Evolutionary conservation across 2,113 vertebrate species (phyloP).

Genomic region (Melanocharis versteri): DNA sequence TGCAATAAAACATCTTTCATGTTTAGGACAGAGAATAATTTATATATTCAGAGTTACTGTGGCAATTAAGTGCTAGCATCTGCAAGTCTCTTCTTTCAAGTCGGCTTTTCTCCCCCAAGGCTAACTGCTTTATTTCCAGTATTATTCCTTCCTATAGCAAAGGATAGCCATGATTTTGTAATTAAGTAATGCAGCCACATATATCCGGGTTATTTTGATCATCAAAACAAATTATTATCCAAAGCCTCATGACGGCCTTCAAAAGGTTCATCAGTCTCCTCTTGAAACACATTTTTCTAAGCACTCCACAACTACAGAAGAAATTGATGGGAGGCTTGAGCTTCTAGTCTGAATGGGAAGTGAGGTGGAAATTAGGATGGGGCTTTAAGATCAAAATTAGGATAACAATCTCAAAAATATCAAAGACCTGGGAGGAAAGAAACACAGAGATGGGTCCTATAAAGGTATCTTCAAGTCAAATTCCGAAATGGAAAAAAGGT

Average conservation of each 20-base stretch:
- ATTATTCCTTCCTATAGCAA: not conserved
- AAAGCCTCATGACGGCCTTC: not conserved
- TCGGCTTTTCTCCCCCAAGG: not conserved
- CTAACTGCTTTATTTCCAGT: not conserved
- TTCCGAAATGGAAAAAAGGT: not conserved
- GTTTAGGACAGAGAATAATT: not conserved
- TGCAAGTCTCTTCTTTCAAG: conserved; percentile 2
- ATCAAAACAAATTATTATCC: not conserved
- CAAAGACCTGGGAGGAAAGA: not conserved
- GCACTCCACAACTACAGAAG: not conserved
- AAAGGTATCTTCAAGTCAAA: not conserved
- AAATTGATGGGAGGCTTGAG: not conserved
- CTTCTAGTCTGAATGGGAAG: not conserved
- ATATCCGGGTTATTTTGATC: not conserved
- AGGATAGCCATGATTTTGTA: not conserved
- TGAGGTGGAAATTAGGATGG: not conserved
- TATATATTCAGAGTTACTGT: not conserved
- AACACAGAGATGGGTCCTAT: not conserved
- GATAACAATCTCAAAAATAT: not conserved
- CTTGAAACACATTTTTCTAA: not conserved
- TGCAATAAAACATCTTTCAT: not conserved
- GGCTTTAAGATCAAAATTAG: not conserved
- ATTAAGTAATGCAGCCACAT: not conserved
- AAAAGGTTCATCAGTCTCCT: not conserved
- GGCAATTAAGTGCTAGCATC: not conserved